A percentile compares a stretch with the other conserved stretches of the same genome.
These are phyloP conservation scores for Lasioglossum villosulum DNA, from an alignment of 2,888 invertebrate species.

Conservation along the genomic window DNA sequence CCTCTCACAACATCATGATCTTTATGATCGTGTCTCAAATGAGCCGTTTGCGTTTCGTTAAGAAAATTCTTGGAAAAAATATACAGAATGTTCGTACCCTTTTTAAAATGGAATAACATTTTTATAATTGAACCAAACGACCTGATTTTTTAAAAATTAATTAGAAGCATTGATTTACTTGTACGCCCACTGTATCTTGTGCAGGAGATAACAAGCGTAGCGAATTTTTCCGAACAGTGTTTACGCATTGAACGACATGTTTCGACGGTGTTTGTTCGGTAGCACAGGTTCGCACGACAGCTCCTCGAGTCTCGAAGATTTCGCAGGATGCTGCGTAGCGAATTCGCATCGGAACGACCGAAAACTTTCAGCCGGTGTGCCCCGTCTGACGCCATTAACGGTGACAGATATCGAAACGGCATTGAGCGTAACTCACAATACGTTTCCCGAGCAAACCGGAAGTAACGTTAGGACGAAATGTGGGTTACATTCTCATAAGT, in stretches of 20 bases:
- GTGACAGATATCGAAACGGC: constrained; percentile 51
- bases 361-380: constrained; percentile 10
- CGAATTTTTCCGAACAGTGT: background rate
- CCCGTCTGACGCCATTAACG: constrained; percentile 43
- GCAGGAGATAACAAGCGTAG: background rate
- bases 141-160: no score
- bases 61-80: no score
- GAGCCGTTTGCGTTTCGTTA: background rate
- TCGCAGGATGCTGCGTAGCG: background rate
- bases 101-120: no score
- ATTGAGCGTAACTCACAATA: constrained; percentile 52
- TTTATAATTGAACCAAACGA: no score
- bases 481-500: constrained; percentile 72
- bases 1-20: background rate
- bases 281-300: background rate
- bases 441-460: constrained; percentile 59
- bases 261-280: background rate
- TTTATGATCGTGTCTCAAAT: background rate
- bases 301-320: background rate
- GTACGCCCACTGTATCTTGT: no score
- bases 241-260: background rate
- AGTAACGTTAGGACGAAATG: constrained; percentile 70
- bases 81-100: no score
- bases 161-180: no score
- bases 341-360: background rate